Conservation (phyloP, 23 tunicate genomes). For the Halocynthia aurantium region DNA sequence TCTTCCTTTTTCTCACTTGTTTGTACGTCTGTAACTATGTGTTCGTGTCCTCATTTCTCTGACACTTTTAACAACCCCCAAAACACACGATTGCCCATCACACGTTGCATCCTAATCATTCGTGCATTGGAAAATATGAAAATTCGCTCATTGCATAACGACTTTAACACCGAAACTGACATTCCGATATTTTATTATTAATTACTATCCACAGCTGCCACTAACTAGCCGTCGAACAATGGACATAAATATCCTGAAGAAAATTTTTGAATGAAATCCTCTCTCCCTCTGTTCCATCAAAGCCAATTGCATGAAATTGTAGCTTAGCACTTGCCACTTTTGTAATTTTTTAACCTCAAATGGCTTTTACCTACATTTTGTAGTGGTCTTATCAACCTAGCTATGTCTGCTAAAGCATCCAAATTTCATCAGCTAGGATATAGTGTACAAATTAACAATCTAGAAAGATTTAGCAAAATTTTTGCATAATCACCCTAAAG, state of each 20-base stretch:
- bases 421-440: too few species aligned
- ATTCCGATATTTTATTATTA: neutral
- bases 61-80: neutral
- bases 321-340: too few species aligned
- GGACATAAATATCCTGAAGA: neutral
- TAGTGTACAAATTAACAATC: too few species aligned
- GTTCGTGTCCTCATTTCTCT: neutral
- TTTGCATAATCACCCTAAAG: too few species aligned
- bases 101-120: too few species aligned
- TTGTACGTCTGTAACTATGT: constrained; percentile 7
- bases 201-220: constrained; percentile 10
- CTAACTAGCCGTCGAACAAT: constrained; percentile 10
- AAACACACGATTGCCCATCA: neutral
- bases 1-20: neutral
- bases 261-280: neutral
- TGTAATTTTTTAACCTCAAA: too few species aligned
- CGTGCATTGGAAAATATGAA: neutral
- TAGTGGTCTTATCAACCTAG: too few species aligned
- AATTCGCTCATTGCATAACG: neutral
- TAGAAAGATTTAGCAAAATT: too few species aligned
- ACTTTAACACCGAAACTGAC: neutral
- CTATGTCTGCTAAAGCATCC: too few species aligned
- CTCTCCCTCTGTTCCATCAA: neutral
- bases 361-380: too few species aligned
- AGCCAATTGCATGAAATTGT: too few species aligned